Evolutionary conservation across 2,113 vertebrate genomes (phyloP).

Genomic region (Dromas ardeola): DNA sequence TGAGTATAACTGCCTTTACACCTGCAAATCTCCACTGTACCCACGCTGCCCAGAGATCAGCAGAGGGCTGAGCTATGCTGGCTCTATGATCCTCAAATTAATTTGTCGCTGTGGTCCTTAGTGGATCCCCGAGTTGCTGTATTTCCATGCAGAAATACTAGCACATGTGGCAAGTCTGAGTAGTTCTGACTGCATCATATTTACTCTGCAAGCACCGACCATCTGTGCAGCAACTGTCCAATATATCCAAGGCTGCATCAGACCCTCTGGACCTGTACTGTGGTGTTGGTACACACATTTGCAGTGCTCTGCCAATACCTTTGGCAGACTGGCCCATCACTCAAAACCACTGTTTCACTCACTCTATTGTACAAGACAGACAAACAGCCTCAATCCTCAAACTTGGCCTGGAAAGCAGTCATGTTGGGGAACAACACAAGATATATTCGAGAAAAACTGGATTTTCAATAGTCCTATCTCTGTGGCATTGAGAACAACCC

Average conservation of each 20-base stretch:
- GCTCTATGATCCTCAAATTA: not conserved
- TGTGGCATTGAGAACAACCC: not conserved
- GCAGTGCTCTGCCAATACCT: not conserved
- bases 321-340: not conserved
- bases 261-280: not conserved
- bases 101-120: not conserved
- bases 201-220: not conserved
- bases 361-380: not conserved
- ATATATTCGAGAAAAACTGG: rapidly evolving
- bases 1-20: not conserved
- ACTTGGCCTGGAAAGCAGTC: not conserved
- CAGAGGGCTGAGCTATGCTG: not conserved
- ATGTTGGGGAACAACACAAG: not conserved
- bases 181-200: not conserved
- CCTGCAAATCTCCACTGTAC: not conserved
- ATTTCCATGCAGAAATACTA: not conserved
- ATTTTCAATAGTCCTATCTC: not conserved
- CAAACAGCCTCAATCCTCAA: not conserved
- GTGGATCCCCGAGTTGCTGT: not conserved
- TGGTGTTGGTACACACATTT: not conserved
- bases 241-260: not conserved
- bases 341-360: not conserved
- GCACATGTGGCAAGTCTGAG: rapidly evolving
- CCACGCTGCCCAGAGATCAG: not conserved
- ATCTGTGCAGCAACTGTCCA: not conserved